phyloP scores from a whole-genome alignment of 2,888 invertebrate genomes.

The Itoplectis maculator region DNA sequence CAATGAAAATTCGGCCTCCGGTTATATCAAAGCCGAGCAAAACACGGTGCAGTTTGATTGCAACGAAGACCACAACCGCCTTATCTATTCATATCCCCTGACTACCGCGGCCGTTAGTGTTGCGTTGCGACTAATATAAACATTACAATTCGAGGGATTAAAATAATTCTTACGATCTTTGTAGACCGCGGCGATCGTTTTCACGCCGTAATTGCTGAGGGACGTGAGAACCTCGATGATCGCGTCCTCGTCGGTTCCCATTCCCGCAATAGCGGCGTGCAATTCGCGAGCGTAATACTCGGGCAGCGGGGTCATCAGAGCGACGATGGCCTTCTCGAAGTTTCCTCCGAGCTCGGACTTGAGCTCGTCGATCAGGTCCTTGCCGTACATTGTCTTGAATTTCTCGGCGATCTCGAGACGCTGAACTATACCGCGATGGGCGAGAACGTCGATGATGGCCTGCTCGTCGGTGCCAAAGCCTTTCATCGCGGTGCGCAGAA shows the following conservation, averaged over 20 bases:
- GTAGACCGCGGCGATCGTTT: conserved; percentile 92
- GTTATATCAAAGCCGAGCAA: neutral
- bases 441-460: conserved; percentile 93
- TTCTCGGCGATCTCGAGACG: conserved; percentile 92
- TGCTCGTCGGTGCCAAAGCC: conserved; percentile 97
- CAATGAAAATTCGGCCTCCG: too few species aligned
- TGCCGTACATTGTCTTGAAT: conserved; percentile 95
- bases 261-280: conserved; percentile 93
- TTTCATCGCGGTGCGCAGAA: conserved; percentile 95
- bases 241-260: conserved; percentile 88
- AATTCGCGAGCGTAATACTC: conserved; percentile 94
- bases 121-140: too few species aligned
- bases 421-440: conserved; percentile 93
- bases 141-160: too few species aligned
- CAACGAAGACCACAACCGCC: neutral
- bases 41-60: neutral
- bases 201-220: conserved; percentile 93
- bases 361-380: conserved; percentile 93
- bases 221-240: conserved; percentile 96
- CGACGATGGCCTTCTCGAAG: conserved; percentile 93
- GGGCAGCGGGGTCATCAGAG: conserved; percentile 93
- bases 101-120: neutral
- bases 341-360: conserved; percentile 96
- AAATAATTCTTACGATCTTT: conserved; percentile 88
- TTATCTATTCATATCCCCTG: neutral